Evolutionary conservation across 1,140 invertebrate genomes (phyloP).

Genomic region (Zaprionus ornatus): DNA sequence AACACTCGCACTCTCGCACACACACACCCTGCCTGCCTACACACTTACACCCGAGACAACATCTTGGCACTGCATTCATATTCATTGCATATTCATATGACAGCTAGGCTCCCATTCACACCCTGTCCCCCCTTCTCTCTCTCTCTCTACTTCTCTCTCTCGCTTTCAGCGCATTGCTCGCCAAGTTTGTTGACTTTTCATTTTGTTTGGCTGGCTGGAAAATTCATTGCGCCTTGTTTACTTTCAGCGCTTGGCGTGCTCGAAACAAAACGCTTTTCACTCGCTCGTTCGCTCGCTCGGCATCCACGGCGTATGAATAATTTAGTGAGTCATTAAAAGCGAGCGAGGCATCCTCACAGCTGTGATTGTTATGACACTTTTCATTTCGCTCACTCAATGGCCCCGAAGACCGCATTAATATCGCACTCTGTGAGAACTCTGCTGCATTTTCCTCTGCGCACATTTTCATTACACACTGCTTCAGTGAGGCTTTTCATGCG

Average conservation of each 20-base stretch:
- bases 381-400: slow-evolving; percentile 64
- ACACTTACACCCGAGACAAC: slow-evolving; percentile 46
- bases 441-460: slow-evolving; percentile 13
- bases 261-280: slow-evolving; percentile 78
- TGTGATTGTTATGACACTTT: slow-evolving; percentile 77
- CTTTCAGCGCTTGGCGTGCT: slow-evolving; percentile 78
- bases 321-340: slow-evolving; percentile 81
- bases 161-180: slow-evolving; percentile 12
- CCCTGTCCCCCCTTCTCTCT: background rate
- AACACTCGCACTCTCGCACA: slow-evolving; percentile 22
- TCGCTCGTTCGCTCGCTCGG: slow-evolving; percentile 35
- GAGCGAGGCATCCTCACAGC: slow-evolving; percentile 35
- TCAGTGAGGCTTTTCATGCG: slow-evolving; percentile 2
- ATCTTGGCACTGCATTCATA: slow-evolving; percentile 73
- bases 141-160: background rate
- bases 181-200: slow-evolving; percentile 82
- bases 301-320: slow-evolving; percentile 80
- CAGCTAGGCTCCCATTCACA: slow-evolving; percentile 34
- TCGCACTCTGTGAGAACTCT: slow-evolving; percentile 15
- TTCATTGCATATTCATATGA: slow-evolving; percentile 77
- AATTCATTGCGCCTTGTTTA: slow-evolving; percentile 73
- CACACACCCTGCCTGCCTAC: background rate
- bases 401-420: slow-evolving; percentile 47
- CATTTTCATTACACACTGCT: slow-evolving; percentile 7
- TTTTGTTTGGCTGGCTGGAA: slow-evolving; percentile 79